Conservation (phyloP, 1,140 invertebrate genomes). For the Pachypsylla venusta region DNA sequence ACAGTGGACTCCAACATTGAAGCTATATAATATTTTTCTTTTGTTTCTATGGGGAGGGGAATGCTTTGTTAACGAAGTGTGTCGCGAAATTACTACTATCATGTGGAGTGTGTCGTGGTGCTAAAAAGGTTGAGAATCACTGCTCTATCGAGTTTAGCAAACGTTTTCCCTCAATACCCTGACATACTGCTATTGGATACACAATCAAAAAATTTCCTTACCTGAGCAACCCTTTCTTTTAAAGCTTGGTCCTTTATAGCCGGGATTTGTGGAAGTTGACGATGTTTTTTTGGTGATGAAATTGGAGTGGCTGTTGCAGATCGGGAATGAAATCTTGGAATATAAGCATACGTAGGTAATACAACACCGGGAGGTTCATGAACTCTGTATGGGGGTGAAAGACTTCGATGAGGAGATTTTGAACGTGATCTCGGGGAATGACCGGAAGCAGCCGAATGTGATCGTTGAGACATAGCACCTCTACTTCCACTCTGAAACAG, state of each 20-base stretch:
- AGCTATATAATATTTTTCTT: too few relatives aligned
- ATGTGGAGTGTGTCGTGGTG: too few relatives aligned
- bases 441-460: conserved; percentile 59
- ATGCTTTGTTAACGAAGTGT: too few relatives aligned
- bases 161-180: too few relatives aligned
- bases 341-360: conserved; percentile 28
- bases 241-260: conserved; percentile 24
- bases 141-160: too few relatives aligned
- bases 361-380: conserved; percentile 14
- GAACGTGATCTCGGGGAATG: conserved; percentile 37
- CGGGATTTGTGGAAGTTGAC: conserved; percentile 86
- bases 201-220: conserved; percentile 12
- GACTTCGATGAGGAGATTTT: conserved; percentile 29
- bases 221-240: conserved; percentile 23
- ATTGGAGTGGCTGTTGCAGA: conserved; percentile 85
- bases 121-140: too few relatives aligned
- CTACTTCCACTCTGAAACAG: conserved; percentile 16
- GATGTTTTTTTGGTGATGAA: conserved; percentile 76
- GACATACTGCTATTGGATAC: too few relatives aligned
- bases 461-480: conserved; percentile 29
- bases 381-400: conserved; percentile 23
- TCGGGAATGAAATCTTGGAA: conserved; percentile 27
- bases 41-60: too few relatives aligned
- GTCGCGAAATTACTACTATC: too few relatives aligned
- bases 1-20: too few relatives aligned